phyloP scores from a whole-genome alignment of 2,888 invertebrate species.

The Pterostichus niger region DNA sequence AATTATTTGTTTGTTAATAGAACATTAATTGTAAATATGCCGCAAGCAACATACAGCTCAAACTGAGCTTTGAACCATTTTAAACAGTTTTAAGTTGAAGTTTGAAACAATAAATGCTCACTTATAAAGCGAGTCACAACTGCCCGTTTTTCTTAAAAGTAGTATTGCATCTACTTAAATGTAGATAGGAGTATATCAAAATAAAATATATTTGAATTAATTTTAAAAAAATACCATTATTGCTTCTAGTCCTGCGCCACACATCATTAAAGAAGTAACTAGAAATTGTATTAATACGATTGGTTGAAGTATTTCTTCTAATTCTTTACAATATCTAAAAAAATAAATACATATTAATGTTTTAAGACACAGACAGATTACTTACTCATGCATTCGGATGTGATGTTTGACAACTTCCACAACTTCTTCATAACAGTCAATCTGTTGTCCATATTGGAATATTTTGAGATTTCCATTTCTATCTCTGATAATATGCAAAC shows the following conservation, averaged over 20 bases:
- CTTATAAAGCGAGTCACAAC: background rate
- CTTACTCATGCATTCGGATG: conserved; percentile 44
- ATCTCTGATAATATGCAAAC: conserved; percentile 18
- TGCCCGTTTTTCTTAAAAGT: no score
- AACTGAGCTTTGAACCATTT: no score
- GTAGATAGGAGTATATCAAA: no score
- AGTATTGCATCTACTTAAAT: no score
- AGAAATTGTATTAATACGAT: conserved; percentile 78
- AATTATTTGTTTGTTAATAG: no score
- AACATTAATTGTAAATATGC: background rate
- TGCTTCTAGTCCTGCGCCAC: conserved; percentile 77
- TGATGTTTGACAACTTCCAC: conserved; percentile 57
- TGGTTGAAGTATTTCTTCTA: conserved; percentile 77
- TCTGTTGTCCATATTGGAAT: background rate
- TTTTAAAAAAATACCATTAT: conserved; percentile 69
- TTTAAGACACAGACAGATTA: background rate
- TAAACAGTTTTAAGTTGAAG: no score
- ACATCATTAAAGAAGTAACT: conserved; percentile 78
- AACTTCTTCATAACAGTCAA: conserved; percentile 39
- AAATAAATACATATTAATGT: conserved; percentile 63
- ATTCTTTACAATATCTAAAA: conserved; percentile 75
- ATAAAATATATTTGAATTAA: background rate
- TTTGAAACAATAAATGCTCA: no score
- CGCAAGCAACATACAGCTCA: background rate
- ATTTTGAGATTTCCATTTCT: background rate